A percentile compares a stretch with the other conserved stretches of the same genome.
Conservation (phyloP, 2,797 vertebrate species). For the Capromys pilorides region DNA sequence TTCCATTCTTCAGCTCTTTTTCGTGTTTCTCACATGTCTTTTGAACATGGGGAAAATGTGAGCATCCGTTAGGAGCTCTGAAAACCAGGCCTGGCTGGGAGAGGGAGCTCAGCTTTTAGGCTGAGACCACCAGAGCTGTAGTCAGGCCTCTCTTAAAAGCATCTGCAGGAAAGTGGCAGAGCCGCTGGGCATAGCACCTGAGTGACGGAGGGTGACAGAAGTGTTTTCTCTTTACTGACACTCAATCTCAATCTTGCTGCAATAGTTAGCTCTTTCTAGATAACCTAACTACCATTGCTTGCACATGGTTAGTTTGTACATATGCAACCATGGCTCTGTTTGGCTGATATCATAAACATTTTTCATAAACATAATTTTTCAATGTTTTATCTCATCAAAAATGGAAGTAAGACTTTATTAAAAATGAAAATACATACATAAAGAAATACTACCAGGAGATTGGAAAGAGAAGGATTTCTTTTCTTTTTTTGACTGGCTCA, state of each 20-base stretch:
- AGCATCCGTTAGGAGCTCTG: not conserved
- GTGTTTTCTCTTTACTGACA: not conserved
- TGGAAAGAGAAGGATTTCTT: not conserved
- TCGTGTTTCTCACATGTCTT: slow-evolving; percentile 31
- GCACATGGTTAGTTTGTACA: not conserved
- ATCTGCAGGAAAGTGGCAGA: not conserved
- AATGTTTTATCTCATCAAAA: slow-evolving; percentile 22
- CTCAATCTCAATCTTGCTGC: not conserved
- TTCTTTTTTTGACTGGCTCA: no score
- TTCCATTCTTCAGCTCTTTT: not conserved
- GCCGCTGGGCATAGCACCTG: not conserved
- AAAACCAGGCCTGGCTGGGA: not conserved
- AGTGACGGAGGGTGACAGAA: not conserved
- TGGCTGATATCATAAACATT: not conserved
- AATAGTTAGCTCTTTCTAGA: not conserved
- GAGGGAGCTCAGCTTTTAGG: not conserved
- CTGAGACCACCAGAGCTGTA: not conserved
- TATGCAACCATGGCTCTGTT: not conserved
- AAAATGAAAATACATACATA: slow-evolving; percentile 31
- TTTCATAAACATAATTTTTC: not conserved
- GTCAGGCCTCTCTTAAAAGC: not conserved
- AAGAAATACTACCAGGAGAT: not conserved
- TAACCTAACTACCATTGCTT: not conserved
- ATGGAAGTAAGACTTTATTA: not conserved
- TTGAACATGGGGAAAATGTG: not conserved